phyloP scores from a whole-genome alignment of 2,797 vertebrate species.

The Odontamblyopus rebecca region DNA sequence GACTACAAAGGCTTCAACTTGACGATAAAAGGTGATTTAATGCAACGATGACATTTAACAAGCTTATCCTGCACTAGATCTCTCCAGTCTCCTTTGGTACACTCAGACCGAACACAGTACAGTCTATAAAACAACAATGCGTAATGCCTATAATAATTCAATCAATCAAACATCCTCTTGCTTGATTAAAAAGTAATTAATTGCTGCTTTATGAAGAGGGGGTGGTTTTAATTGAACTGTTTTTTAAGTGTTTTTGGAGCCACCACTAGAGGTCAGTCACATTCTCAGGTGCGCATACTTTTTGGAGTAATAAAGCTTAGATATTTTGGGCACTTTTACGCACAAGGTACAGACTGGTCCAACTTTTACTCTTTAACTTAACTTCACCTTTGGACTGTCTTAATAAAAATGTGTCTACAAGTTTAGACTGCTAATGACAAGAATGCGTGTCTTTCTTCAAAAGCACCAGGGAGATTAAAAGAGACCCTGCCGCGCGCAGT shows the following conservation, averaged over 20 bases:
- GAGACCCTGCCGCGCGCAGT: not conserved
- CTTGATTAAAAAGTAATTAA: too few species aligned
- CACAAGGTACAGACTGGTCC: not conserved
- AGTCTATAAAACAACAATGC: too few species aligned
- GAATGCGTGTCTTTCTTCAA: not conserved
- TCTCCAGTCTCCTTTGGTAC: not conserved
- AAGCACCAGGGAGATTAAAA: not conserved
- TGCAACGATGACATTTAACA: not conserved
- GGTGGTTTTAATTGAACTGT: too few species aligned
- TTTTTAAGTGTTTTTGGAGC: not conserved
- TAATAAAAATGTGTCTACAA: not conserved
- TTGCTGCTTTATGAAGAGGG: too few species aligned
- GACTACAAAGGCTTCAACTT: not conserved
- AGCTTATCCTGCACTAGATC: not conserved
- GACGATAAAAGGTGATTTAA: too few species aligned
- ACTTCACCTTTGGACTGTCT: not conserved
- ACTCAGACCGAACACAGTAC: too few species aligned
- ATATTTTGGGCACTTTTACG: not conserved
- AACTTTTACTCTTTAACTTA: not conserved
- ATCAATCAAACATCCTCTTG: too few species aligned
- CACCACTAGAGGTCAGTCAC: constrained; percentile 1
- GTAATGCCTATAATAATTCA: too few species aligned
- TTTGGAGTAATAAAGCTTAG: not conserved
- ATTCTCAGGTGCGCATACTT: not conserved
- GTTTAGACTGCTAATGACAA: not conserved